Conservation (phyloP, 2,888 invertebrate species). For the Scaptomyza caliginosa region DNA sequence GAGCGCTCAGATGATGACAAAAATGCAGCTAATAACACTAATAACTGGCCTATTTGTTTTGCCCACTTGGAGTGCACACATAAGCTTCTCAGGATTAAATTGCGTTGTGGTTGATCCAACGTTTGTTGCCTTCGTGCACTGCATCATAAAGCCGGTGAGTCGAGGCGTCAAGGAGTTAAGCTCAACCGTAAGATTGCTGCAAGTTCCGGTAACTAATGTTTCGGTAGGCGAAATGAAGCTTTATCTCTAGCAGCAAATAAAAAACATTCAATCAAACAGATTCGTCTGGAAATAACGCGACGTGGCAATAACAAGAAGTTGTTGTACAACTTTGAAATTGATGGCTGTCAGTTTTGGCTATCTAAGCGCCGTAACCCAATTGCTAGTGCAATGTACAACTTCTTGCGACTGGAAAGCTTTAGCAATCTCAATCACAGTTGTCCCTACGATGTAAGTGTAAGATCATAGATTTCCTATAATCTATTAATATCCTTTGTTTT, state of each 20-base stretch:
- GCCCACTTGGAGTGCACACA: neutral
- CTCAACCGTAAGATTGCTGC: neutral
- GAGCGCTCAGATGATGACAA: neutral
- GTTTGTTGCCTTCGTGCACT: accelerated
- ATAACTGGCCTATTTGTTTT: neutral
- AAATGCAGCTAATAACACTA: neutral
- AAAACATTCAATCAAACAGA: neutral
- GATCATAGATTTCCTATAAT: neutral
- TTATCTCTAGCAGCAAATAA: too few species aligned
- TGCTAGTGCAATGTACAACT: neutral
- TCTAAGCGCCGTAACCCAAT: neutral
- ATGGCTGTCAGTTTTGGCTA: neutral
- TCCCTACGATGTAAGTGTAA: neutral
- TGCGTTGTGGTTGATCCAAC: neutral
- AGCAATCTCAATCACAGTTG: slow-evolving; percentile 3
- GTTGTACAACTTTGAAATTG: neutral
- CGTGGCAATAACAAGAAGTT: neutral
- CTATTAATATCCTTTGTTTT: neutral
- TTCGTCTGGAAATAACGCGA: neutral
- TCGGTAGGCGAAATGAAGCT: neutral
- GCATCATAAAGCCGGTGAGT: neutral
- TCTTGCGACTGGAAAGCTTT: neutral
- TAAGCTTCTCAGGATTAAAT: neutral
- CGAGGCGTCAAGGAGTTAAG: neutral
- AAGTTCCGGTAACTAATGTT: neutral